A percentile compares a stretch with the other conserved stretches of the same genome.
Conservation (phyloP, 1,140 invertebrate genomes). For the Drosophila serrata region DNA sequence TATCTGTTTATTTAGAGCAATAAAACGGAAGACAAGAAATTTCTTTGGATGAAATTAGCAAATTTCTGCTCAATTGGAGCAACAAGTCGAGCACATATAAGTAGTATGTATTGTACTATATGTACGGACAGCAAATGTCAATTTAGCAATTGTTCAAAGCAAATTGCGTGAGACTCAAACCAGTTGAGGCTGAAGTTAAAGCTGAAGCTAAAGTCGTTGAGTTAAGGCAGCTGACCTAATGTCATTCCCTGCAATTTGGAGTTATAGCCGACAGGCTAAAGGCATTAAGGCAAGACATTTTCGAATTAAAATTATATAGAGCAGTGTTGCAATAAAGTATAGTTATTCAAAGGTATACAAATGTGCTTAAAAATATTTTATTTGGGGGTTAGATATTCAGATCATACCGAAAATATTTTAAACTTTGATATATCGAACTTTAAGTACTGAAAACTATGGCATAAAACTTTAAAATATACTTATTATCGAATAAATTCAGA, state of each 20-base stretch:
- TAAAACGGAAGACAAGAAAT: not conserved
- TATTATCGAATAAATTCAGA: no score
- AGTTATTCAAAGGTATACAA: not conserved
- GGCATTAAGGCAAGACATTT: not conserved
- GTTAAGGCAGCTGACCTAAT: slow-evolving; percentile 37
- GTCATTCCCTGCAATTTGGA: slow-evolving; percentile 6
- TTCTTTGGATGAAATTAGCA: slow-evolving; percentile 3
- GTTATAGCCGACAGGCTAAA: not conserved
- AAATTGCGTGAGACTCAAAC: slow-evolving; percentile 70
- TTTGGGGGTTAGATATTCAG: not conserved
- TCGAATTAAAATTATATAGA: not conserved
- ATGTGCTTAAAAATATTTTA: not conserved
- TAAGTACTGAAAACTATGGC: no score
- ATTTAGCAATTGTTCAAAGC: slow-evolving; percentile 64
- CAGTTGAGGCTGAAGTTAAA: slow-evolving; percentile 14
- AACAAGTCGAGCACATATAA: slow-evolving; percentile 29
- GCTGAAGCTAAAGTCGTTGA: slow-evolving; percentile 9
- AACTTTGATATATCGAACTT: not conserved
- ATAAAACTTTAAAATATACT: no score
- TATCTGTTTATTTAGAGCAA: not conserved
- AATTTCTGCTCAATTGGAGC: slow-evolving; percentile 37
- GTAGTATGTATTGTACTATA: not conserved
- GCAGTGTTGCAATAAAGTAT: not conserved
- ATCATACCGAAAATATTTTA: not conserved
- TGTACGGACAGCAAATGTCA: slow-evolving; percentile 37